Evolutionary conservation across 1,140 invertebrate genomes (phyloP).

Genomic region (Zaprionus africanus): DNA sequence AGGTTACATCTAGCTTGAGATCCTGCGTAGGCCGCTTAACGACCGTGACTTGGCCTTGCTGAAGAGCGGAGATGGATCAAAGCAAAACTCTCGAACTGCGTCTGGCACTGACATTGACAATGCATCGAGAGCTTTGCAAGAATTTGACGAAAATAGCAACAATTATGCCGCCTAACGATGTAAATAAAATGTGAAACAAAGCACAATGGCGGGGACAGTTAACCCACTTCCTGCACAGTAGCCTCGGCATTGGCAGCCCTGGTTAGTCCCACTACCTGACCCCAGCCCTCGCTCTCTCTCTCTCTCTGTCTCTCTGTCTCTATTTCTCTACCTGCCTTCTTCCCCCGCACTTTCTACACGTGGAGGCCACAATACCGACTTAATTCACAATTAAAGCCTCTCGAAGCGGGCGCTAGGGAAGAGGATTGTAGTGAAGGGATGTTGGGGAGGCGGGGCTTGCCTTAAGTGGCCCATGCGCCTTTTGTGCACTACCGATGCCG

Average conservation of each 20-base stretch:
- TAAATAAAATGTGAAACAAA: conserved; percentile 70
- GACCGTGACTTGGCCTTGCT: conserved; percentile 52
- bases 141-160: conserved; percentile 71
- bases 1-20: conserved; percentile 33
- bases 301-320: not conserved
- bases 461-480: conserved; percentile 73
- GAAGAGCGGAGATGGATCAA: conserved; percentile 49
- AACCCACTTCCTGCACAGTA: conserved; percentile 59
- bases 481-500: conserved; percentile 60
- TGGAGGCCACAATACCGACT: conserved; percentile 80
- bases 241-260: conserved; percentile 76
- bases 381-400: conserved; percentile 84
- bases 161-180: conserved; percentile 73
- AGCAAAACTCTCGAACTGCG: conserved; percentile 54
- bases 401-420: conserved; percentile 49
- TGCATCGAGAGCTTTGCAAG: conserved; percentile 60
- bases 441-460: not conserved
- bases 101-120: conserved; percentile 70
- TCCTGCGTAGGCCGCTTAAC: conserved; percentile 6
- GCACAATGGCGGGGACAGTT: conserved; percentile 46
- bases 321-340: not conserved
- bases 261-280: conserved; percentile 25
- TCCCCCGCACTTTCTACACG: conserved; percentile 38
- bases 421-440: not conserved
- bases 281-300: not conserved